These are phyloP conservation scores for Sarcophaga peregrina DNA, from an alignment of 1,140 invertebrate genomes.

Conservation along the genomic window DNA sequence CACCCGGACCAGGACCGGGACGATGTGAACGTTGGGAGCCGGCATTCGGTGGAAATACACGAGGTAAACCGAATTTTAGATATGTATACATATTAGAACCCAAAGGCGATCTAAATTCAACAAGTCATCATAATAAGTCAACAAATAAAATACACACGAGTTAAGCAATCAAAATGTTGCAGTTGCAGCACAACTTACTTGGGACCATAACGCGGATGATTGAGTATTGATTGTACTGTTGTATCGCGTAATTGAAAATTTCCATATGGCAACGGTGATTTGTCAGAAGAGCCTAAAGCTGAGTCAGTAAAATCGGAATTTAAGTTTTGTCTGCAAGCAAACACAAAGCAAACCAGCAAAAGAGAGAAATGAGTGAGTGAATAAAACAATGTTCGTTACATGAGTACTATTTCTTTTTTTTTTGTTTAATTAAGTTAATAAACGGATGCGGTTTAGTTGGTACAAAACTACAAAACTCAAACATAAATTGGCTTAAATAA, in stretches of 20 bases:
- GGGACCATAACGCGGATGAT: constrained; percentile 87
- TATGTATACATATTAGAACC: constrained; percentile 93
- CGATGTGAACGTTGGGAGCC: constrained; percentile 71
- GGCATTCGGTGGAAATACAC: constrained; percentile 85
- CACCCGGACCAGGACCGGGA: constrained; percentile 64
- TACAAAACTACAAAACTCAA: constrained; percentile 1
- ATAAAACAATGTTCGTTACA: too few species aligned
- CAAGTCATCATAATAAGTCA: background rate
- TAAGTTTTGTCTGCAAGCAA: constrained; percentile 82
- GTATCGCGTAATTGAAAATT: constrained; percentile 93
- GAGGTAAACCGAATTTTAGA: constrained; percentile 90
- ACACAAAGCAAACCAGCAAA: background rate
- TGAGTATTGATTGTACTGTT: constrained; percentile 93
- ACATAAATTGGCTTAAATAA: background rate
- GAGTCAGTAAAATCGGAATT: constrained; percentile 96
- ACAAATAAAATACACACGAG: constrained; percentile 6
- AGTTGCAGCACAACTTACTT: constrained; percentile 72
- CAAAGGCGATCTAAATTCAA: constrained; percentile 74
- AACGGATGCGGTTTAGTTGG: constrained; percentile 38
- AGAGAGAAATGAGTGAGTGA: background rate
- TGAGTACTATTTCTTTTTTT: too few species aligned
- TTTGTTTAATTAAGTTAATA: constrained; percentile 7
- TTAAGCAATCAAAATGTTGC: constrained; percentile 4
- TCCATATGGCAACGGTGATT: constrained; percentile 89
- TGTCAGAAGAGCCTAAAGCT: constrained; percentile 88